Base-by-base conservation (phyloP, 2,797 vertebrate genomes). In the Labroides dimidiatus region DNA sequence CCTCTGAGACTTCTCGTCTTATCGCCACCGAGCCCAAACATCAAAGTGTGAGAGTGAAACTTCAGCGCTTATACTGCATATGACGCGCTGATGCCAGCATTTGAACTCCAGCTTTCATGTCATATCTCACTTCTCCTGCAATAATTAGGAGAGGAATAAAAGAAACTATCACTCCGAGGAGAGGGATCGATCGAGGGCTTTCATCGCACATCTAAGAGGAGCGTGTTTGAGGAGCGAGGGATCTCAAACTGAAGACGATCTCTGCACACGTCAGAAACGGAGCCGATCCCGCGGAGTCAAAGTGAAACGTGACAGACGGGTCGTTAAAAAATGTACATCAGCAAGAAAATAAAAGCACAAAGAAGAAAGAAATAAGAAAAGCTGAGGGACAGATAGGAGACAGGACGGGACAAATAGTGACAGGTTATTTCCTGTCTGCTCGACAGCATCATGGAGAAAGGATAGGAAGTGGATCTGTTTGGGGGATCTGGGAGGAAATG, bases 351-450 rank as follows among this genome's bases (percentile, higher is more conserved):
- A 30, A 48, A 64, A 75, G 51, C 45, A 54, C 9, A 12, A 20
- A 10, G n/a, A 36, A 17, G 21, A 15, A 2, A 61, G 53, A 16
- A 42, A 64, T 47, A 50, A 47, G n/a, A 24, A 44, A 52, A 68
- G 24, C 27, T 14, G 65, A 61, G 23, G 43, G 36, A 56, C 37
- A 4, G 43, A 82, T 56, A 3, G 6, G 33, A 15, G 36, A 36
- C 56, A 56, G 45, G 10, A 33, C 51, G 6, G 16, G n/a, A 48
- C 69, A 70, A 70, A 84, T 8, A 81, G 64, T 56, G 55, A 67
- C 64, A 51, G 58, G 70, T 91, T 77, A 90, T 89, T 86, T 89
- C 88, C 88, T 88, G 84, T 69, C 42, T 24, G 64, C 64, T 23
- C 70, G 84, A 87, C 82, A 83, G 63, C 63, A 86, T 87, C 84